Percentiles rank a stretch among this genome's conserved stretches.
phyloP scores from a whole-genome alignment of 35 echinoderm and acorn worm species.

The Lytechinus variegatus region DNA sequence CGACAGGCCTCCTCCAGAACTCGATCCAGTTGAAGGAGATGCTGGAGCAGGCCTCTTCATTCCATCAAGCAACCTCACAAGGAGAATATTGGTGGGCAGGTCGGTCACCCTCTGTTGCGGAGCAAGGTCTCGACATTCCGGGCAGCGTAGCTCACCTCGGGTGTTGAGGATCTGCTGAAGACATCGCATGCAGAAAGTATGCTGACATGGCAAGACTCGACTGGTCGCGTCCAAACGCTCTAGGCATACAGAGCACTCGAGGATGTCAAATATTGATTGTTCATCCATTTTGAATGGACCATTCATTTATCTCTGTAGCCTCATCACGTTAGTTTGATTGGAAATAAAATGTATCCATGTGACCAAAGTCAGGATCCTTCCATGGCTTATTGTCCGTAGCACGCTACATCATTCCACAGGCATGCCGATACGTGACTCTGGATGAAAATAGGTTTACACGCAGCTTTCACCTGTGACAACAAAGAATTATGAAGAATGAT shows the following conservation, averaged over 20 bases:
- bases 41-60: slow-evolving; percentile 58
- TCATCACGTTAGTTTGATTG: background rate
- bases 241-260: slow-evolving; percentile 96
- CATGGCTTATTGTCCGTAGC: background rate
- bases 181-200: slow-evolving; percentile 95
- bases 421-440: background rate
- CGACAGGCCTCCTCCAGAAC: background rate
- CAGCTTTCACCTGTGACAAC: background rate
- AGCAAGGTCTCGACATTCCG: slow-evolving; percentile 84
- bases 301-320: background rate
- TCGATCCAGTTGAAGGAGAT: background rate
- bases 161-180: slow-evolving; percentile 86
- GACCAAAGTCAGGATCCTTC: background rate
- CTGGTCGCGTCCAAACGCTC: slow-evolving; percentile 90
- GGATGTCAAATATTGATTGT: slow-evolving; percentile 80
- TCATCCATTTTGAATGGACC: slow-evolving; percentile 59
- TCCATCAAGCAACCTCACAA: slow-evolving; percentile 91
- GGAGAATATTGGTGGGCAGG: slow-evolving; percentile 97
- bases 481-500: too few relatives aligned
- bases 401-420: background rate
- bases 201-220: slow-evolving; percentile 88
- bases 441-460: background rate
- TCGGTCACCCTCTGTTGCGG: slow-evolving; percentile 75
- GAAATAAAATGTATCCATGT: background rate
- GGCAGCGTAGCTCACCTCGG: slow-evolving; percentile 82